Evolutionary conservation across 2,888 invertebrate genomes (phyloP).

Genomic region (Cataglyphis livida): DNA sequence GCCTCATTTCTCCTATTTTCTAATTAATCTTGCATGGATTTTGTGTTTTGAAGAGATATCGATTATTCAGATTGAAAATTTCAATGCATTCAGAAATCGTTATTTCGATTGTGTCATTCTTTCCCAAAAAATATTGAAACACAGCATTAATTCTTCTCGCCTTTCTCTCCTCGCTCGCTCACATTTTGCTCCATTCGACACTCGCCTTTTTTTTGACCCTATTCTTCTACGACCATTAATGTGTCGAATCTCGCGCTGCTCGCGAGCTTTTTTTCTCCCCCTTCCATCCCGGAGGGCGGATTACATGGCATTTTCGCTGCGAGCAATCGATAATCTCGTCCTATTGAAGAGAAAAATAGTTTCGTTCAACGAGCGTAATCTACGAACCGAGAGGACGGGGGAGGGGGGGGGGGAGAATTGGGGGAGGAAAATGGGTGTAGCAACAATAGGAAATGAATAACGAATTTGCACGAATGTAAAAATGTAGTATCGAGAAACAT

Average conservation of each 20-base stretch:
- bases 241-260: slow-evolving; percentile 45
- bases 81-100: not conserved
- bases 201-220: slow-evolving; percentile 1
- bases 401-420: slow-evolving; percentile 7
- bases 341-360: slow-evolving; percentile 53
- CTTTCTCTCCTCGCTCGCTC: slow-evolving; percentile 5
- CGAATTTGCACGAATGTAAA: not conserved
- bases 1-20: not conserved
- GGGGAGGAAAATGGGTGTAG: not conserved
- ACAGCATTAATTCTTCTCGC: slow-evolving; percentile 11
- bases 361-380: slow-evolving; percentile 49
- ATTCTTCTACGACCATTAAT: slow-evolving; percentile 31
- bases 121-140: slow-evolving; percentile 16
- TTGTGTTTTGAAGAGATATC: not conserved
- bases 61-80: not conserved
- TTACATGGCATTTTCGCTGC: slow-evolving; percentile 43
- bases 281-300: not conserved
- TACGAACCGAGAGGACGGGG: slow-evolving; percentile 13
- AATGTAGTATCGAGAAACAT: slow-evolving; percentile 4
- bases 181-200: slow-evolving; percentile 1
- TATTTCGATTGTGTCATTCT: not conserved
- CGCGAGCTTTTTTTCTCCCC: slow-evolving; percentile 19
- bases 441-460: slow-evolving; percentile 34
- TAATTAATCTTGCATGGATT: not conserved
- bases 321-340: slow-evolving; percentile 52